phyloP scores from a whole-genome alignment of 2,888 invertebrate species.

The Stenodera caucasica region DNA sequence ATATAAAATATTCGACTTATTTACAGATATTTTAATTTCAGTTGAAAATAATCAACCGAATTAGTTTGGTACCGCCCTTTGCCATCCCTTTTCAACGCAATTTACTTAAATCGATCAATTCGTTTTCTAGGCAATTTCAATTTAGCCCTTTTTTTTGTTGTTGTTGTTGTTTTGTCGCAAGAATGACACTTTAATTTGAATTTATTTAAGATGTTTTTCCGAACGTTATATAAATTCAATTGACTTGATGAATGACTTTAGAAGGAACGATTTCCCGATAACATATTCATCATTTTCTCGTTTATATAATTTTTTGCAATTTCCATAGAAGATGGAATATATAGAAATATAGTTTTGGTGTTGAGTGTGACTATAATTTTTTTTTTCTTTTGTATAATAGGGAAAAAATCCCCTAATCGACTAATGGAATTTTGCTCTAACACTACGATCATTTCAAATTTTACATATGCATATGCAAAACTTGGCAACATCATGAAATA shows the following conservation, averaged over 20 bases:
- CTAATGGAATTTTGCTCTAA: constrained; percentile 5
- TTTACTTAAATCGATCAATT: constrained; percentile 45
- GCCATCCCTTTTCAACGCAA: constrained; percentile 18
- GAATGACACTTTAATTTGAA: constrained; percentile 50
- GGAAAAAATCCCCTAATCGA: constrained; percentile 2
- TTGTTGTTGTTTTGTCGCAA: constrained; percentile 36
- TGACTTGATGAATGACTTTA: constrained; percentile 20
- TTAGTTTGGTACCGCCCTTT: constrained; percentile 11
- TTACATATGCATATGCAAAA: constrained; percentile 32
- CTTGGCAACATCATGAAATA: constrained; percentile 35
- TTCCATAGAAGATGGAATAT: constrained; percentile 22
- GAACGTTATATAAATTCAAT: too few species aligned
- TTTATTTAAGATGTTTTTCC: constrained; percentile 43
- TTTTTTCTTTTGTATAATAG: too few species aligned
- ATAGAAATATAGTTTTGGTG: background rate
- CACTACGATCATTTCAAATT: background rate
- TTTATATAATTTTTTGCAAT: constrained; percentile 8
- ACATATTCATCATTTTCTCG: background rate
- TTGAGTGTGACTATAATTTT: background rate
- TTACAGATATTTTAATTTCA: too few species aligned
- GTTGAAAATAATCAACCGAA: background rate
- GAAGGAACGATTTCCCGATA: constrained; percentile 24
- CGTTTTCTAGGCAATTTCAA: constrained; percentile 49
- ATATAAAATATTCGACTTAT: background rate
- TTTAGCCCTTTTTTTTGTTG: constrained; percentile 41